Conservation (phyloP, 2,888 invertebrate species). For the Nysson spinosus region DNA sequence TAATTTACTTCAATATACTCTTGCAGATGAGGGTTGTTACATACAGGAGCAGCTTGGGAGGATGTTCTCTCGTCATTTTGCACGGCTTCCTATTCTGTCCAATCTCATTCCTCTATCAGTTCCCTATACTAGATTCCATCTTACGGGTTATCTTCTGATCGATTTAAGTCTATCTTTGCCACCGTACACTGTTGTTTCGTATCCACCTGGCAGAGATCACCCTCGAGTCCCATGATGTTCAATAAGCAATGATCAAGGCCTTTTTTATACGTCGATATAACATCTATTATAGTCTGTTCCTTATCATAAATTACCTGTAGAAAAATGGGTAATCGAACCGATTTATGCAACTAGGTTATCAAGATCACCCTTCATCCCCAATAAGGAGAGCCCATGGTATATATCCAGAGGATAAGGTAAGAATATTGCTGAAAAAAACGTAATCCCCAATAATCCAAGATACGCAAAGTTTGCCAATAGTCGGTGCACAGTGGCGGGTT, state of each 20-base stretch:
- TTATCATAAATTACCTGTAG: no score
- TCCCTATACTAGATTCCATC: constrained; percentile 58
- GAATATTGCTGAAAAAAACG: constrained; percentile 58
- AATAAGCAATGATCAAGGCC: no score
- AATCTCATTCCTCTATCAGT: constrained; percentile 66
- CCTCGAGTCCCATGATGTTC: no score
- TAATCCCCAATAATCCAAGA: constrained; percentile 66
- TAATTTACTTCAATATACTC: constrained; percentile 49
- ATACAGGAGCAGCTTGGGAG: constrained; percentile 8
- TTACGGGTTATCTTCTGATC: constrained; percentile 58
- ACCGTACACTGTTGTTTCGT: constrained; percentile 49
- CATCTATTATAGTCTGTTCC: no score
- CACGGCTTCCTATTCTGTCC: constrained; percentile 65
- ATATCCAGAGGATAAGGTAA: no score
- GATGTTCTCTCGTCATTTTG: constrained; percentile 62
- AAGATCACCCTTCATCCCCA: no score
- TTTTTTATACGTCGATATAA: no score
- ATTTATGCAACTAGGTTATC: no score
- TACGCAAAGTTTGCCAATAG: constrained; percentile 59
- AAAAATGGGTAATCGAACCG: no score
- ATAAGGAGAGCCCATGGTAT: no score
- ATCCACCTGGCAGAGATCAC: constrained; percentile 17
- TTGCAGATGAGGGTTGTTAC: constrained; percentile 16
- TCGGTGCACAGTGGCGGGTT: constrained; percentile 24
- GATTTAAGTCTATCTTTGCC: constrained; percentile 58